These are phyloP conservation scores for Engystomops pustulosus DNA, from an alignment of 2,113 vertebrate species.

Conservation along the genomic window DNA sequence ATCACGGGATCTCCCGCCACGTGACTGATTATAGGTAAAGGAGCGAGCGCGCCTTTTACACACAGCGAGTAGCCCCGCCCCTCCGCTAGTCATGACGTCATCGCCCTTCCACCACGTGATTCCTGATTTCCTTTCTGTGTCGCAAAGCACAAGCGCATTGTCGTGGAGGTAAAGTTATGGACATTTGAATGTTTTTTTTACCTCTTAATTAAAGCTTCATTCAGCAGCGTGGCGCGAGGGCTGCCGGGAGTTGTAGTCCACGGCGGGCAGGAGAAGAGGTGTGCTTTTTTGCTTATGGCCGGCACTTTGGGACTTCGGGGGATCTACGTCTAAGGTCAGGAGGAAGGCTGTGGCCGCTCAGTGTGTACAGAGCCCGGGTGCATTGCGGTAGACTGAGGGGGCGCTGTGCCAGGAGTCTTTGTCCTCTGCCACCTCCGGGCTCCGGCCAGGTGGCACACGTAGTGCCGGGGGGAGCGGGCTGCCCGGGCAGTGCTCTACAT, in stretches of 20 bases:
- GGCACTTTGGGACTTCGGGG: constrained; percentile 1
- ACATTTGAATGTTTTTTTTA: constrained; percentile 6
- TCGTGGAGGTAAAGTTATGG: constrained; percentile 12
- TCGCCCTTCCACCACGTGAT: neutral
- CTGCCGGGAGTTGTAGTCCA: constrained; percentile 17
- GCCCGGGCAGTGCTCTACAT: too few species aligned
- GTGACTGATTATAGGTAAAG: too few species aligned
- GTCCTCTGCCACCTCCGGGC: neutral
- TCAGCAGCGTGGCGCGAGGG: neutral
- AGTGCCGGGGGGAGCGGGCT: too few species aligned
- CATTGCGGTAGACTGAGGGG: too few species aligned
- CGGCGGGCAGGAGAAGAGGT: neutral
- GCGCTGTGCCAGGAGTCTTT: neutral
- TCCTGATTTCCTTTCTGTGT: neutral
- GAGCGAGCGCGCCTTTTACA: neutral
- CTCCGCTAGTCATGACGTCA: neutral
- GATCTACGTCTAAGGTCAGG: constrained; percentile 28
- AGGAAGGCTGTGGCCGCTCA: neutral
- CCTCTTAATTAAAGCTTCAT: too few species aligned
- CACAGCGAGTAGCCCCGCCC: neutral
- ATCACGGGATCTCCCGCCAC: too few species aligned
- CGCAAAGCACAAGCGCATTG: neutral
- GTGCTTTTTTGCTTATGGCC: constrained; percentile 1
- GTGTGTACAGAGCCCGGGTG: neutral
- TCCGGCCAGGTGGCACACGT: too few species aligned